phyloP scores from a whole-genome alignment of 23 tunicate species.

The Trididemnum miniatum region DNA sequence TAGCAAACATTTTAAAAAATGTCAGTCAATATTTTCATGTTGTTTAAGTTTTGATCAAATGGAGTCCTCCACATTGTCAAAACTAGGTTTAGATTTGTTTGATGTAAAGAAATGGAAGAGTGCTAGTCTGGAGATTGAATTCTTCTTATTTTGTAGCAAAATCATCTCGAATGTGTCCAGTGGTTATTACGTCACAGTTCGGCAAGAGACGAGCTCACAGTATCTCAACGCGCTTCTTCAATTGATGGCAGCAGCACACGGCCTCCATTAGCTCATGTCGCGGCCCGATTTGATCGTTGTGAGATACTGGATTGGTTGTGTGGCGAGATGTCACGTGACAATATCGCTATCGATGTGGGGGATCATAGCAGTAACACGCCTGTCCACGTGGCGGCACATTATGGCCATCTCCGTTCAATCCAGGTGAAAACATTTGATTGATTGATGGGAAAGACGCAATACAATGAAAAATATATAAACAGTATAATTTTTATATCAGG shows the following conservation, averaged over 20 bases:
- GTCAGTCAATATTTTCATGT: no score
- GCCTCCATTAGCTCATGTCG: constrained; percentile 83
- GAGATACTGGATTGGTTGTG: constrained; percentile 91
- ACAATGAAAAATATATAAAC: no score
- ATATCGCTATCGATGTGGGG: constrained; percentile 50
- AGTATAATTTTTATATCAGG: no score
- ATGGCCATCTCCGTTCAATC: constrained; percentile 69
- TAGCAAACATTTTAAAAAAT: no score
- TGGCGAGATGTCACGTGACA: constrained; percentile 71
- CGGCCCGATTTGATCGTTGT: constrained; percentile 64
- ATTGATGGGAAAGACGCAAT: no score
- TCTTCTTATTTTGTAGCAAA: constrained; percentile 34
- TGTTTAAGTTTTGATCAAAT: no score
- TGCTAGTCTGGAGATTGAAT: no score
- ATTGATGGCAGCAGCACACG: constrained; percentile 86
- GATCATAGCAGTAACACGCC: constrained; percentile 81
- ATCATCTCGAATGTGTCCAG: constrained; percentile 74
- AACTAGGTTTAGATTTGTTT: no score
- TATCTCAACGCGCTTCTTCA: constrained; percentile 69
- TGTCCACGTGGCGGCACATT: constrained; percentile 78
- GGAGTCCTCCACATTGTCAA: no score
- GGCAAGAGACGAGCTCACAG: constrained; percentile 73
- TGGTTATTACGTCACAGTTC: constrained; percentile 75
- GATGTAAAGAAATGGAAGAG: no score
- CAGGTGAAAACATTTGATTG: no score